Base-by-base conservation (phyloP, 2,888 invertebrate genomes). In the Pedicia rivosa region DNA sequence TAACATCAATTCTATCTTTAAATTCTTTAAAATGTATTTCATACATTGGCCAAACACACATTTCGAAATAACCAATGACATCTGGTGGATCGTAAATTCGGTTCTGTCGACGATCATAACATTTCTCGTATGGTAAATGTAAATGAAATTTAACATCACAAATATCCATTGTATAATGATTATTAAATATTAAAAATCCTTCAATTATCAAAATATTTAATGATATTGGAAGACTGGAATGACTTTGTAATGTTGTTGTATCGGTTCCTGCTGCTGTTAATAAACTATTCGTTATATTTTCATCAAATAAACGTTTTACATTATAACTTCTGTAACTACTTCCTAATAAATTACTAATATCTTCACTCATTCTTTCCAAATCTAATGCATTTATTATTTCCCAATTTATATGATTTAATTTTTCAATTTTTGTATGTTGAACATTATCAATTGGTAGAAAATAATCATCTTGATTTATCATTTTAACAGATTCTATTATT, bases 21-120 rank as follows among this genome's bases (percentile, higher is more conserved):
- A 56, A 55, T 48, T 70, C 66, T 15, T 56, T 46, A 26, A 66
- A 57, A 48, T 78, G 69, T 47, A 61, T 63, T 39, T 72, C 50
- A 54, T 90, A 83, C 51, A 77, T 74, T n/a, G 91, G 91, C 91
- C 92, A 94, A n/a, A 82, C 87, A 52, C 80, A 74, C 45, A 62
- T 61, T 30, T 91, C 86, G 63, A 91, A 91, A 64, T 92, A 94
- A 1, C 87, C 86, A 1, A 73, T 74, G 2, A 78, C 65, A 63
- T 94, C 91, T 2, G 91, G 81, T 14, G 92, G 92, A 36, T 78
- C 73, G 55, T 92, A 94, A n/a, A 64, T 57, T 24, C 83, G 62
- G 15, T 48, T 48, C 22, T 55, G 52, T 42, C 87, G 68, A 15
- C 88, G 66, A 20, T 64, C 47, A 46, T 59, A 61, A 49, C 86